Evolutionary conservation across 2,113 vertebrate genomes (phyloP).

Genomic region (Saccopteryx bilineata): DNA sequence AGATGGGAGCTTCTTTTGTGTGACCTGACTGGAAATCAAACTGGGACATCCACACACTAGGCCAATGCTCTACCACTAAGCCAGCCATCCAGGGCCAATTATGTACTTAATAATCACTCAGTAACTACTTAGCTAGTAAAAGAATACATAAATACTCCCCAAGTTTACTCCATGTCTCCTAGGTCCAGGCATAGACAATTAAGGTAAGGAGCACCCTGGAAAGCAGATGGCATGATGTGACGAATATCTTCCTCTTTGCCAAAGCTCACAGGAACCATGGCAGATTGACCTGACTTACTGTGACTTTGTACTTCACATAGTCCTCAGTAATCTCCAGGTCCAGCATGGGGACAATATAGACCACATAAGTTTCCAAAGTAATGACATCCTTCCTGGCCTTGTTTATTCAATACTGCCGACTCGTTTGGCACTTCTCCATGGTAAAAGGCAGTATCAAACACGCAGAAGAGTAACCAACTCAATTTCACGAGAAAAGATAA

Average conservation of each 20-base stretch:
- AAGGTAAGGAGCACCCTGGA: neutral
- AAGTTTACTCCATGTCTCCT: neutral
- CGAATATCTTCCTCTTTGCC: neutral
- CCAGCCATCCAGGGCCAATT: neutral
- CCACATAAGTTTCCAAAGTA: neutral
- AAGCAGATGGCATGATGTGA: neutral
- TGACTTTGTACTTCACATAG: neutral
- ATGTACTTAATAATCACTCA: conserved; percentile 17
- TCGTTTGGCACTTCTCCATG: neutral
- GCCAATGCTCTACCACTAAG: too few relatives aligned
- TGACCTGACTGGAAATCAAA: too few relatives aligned
- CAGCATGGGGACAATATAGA: neutral
- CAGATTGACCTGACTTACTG: neutral
- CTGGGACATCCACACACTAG: too few relatives aligned
- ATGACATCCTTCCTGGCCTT: neutral
- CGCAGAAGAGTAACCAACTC: neutral
- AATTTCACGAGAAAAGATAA: neutral
- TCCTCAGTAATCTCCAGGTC: neutral
- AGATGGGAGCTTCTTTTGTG: too few relatives aligned
- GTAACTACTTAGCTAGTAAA: conserved; percentile 31
- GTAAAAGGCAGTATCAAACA: neutral
- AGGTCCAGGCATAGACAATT: neutral
- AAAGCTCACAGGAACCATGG: neutral
- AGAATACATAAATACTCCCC: neutral
- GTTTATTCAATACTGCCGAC: neutral